Percentiles rank a stretch among this genome's conserved stretches.
Conservation (phyloP, 2,888 invertebrate genomes). For the Chrysina gloriosa region DNA sequence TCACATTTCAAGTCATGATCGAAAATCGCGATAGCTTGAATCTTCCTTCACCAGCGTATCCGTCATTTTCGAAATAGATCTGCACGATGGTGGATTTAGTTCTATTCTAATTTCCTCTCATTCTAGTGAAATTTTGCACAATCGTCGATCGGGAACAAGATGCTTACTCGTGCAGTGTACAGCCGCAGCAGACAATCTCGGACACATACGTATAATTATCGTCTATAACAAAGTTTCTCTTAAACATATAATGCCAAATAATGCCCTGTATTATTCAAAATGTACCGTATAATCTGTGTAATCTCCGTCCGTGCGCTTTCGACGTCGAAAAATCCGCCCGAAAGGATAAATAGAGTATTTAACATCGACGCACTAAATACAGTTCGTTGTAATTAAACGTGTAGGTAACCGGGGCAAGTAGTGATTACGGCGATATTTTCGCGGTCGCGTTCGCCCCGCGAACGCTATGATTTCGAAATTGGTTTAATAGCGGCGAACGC, state of each 20-base stretch:
- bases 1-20: no score
- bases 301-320: not conserved
- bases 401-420: constrained; percentile 37
- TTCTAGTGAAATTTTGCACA: no score
- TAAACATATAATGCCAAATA: constrained; percentile 33
- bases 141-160: no score
- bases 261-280: constrained; percentile 21
- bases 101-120: no score
- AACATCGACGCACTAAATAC: constrained; percentile 37
- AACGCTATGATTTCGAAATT: constrained; percentile 53
- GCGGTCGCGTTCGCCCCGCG: constrained; percentile 44
- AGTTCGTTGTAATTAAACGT: constrained; percentile 42
- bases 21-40: no score
- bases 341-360: constrained; percentile 43
- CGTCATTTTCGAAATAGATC: no score
- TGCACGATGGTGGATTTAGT: no score
- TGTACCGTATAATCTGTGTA: constrained; percentile 16
- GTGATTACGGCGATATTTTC: constrained; percentile 42
- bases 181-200: no score
- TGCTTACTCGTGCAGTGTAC: no score
- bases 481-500: constrained; percentile 52
- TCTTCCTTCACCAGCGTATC: no score
- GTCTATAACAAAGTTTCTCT: constrained; percentile 24
- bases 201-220: constrained; percentile 17
- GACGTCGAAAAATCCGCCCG: constrained; percentile 35